These are phyloP conservation scores for Chelon labrosus DNA, from an alignment of 2,797 vertebrate genomes.

Conservation along the genomic window DNA sequence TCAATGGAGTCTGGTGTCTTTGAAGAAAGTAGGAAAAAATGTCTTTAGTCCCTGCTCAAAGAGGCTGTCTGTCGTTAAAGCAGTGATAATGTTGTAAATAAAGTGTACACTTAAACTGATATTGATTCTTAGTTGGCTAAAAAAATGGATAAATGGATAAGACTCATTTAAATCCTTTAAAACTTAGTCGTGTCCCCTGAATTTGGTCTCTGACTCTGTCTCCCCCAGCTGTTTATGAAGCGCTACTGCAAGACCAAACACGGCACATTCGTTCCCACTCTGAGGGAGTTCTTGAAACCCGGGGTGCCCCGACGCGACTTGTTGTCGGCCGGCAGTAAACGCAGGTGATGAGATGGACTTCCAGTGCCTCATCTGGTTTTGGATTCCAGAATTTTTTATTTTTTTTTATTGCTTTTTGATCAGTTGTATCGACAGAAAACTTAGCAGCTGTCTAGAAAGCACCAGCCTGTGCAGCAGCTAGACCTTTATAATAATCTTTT, in stretches of 20 bases:
- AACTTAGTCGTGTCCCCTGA: neutral
- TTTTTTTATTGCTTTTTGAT: no score
- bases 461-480: neutral
- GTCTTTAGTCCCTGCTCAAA: no score
- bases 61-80: no score
- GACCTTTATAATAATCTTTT: neutral
- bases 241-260: constrained; percentile 85
- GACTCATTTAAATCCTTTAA: neutral
- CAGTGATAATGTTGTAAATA: no score
- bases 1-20: no score
- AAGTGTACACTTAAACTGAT: no score
- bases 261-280: constrained; percentile 85
- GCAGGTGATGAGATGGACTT: constrained; percentile 37
- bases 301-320: constrained; percentile 27
- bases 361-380: neutral
- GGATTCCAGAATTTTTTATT: no score
- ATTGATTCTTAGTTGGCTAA: no score
- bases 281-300: constrained; percentile 84
- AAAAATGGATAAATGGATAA: no score
- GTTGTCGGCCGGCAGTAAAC: constrained; percentile 43
- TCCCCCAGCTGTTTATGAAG: constrained; percentile 82
- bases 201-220: constrained; percentile 14
- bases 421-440: neutral
- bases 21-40: no score
- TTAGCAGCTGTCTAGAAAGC: neutral